Percentiles rank a stretch among this genome's conserved stretches.
These are phyloP conservation scores for Uria lomvia DNA, from an alignment of 2,113 vertebrate species.

Conservation along the genomic window DNA sequence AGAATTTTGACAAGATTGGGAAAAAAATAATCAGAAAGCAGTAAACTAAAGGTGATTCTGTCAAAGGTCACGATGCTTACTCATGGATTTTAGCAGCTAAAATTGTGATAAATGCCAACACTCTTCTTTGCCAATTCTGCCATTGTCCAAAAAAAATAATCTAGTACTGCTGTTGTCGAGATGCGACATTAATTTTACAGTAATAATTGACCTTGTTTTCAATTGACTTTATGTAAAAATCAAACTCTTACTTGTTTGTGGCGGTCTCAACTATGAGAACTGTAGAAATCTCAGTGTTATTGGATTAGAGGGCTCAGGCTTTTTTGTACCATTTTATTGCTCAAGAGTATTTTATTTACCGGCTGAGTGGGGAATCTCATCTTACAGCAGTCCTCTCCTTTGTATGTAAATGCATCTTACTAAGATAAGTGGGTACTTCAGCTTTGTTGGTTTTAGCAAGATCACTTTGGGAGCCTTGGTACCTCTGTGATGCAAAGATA, in stretches of 20 bases:
- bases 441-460: background rate
- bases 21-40: background rate
- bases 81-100: background rate
- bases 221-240: background rate
- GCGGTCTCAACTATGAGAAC: background rate
- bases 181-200: background rate
- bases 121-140: background rate
- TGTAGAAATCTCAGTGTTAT: background rate
- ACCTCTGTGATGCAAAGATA: background rate
- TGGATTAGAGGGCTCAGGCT: background rate
- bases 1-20: background rate
- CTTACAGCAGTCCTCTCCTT: background rate
- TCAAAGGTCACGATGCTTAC: accelerated
- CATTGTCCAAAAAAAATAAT: background rate
- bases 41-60: background rate
- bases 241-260: background rate
- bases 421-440: background rate
- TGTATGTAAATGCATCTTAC: background rate
- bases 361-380: background rate
- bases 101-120: background rate
- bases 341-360: background rate
- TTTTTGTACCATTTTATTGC: background rate
- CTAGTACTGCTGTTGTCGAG: background rate
- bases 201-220: background rate
- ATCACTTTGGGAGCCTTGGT: background rate